These are phyloP conservation scores for Homarus gammarus DNA, from an alignment of 2,888 invertebrate genomes.

Conservation along the genomic window DNA sequence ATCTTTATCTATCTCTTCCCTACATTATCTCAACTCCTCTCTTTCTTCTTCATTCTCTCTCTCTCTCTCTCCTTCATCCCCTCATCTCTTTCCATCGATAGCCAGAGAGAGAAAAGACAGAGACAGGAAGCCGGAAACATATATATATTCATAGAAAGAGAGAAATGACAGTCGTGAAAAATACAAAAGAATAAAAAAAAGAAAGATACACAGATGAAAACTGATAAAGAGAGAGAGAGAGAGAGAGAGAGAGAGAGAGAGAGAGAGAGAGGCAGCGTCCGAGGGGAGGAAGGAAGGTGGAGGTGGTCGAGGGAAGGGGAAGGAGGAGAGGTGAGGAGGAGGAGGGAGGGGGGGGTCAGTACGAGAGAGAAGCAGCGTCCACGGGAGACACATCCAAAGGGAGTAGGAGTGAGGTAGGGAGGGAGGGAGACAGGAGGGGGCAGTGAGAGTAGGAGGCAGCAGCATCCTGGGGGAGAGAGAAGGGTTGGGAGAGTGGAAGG, in stretches of 20 bases:
- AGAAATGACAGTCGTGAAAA: no score
- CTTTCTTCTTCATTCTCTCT: no score
- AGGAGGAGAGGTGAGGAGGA: constrained; percentile 1
- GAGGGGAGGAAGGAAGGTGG: neutral
- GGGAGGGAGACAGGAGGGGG: constrained; percentile 11
- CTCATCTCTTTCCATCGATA: neutral
- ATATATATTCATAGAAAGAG: no score
- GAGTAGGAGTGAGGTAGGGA: constrained; percentile 11
- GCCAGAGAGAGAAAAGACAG: no score
- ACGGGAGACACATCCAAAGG: neutral
- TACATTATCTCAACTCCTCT: no score
- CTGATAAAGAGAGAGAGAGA: neutral
- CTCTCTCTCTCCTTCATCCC: constrained; percentile 27
- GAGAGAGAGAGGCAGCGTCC: constrained; percentile 14
- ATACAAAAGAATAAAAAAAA: neutral
- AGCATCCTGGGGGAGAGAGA: constrained; percentile 13
- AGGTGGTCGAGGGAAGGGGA: neutral
- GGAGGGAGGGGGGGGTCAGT: constrained; percentile 2
- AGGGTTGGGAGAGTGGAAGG: constrained; percentile 3
- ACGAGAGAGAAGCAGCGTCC: neutral
- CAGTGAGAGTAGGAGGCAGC: neutral
- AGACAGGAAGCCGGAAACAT: no score
- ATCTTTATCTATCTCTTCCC: constrained; percentile 14
- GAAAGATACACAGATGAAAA: neutral
- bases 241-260: constrained; percentile 24